These are phyloP conservation scores for Graphium colonna DNA, from an alignment of 2,888 invertebrate genomes.

Conservation along the genomic window DNA sequence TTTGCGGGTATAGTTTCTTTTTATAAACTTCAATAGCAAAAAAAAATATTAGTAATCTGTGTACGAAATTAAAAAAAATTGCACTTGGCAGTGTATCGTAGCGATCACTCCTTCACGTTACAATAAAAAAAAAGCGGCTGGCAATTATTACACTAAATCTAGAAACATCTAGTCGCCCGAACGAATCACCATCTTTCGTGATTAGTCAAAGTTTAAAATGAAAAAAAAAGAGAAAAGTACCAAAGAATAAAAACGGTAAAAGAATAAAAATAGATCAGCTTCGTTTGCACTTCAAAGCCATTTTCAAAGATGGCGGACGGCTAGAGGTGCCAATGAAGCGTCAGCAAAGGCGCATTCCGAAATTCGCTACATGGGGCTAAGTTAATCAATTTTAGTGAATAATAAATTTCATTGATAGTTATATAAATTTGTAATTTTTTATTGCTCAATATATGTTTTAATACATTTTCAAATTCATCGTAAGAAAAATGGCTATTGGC, in stretches of 20 bases:
- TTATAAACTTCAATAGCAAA: constrained; percentile 38
- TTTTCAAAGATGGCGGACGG: constrained; percentile 13
- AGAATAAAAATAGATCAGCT: constrained; percentile 2
- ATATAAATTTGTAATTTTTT: too few species aligned
- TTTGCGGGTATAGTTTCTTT: neutral
- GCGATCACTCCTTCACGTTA: constrained; percentile 70
- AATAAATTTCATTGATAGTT: too few species aligned
- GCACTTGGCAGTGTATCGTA: constrained; percentile 77
- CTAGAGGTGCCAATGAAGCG: constrained; percentile 23
- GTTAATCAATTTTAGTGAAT: too few species aligned
- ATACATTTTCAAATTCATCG: too few species aligned
- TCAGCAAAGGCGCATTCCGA: too few species aligned
- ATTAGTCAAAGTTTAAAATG: constrained; percentile 24
- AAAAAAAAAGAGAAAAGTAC: constrained; percentile 30
- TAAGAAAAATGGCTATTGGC: too few species aligned
- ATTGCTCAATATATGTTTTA: too few species aligned
- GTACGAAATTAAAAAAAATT: constrained; percentile 59
- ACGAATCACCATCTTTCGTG: constrained; percentile 41
- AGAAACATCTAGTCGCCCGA: constrained; percentile 67
- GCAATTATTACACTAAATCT: constrained; percentile 69
- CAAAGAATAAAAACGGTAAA: constrained; percentile 22
- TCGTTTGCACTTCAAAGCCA: constrained; percentile 13
- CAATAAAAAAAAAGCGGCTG: constrained; percentile 70
- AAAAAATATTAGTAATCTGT: constrained; percentile 58
- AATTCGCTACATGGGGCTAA: constrained; percentile 31